Evolutionary conservation across 1,140 invertebrate genomes (phyloP).

Genomic region (Berghia stephanieae): DNA sequence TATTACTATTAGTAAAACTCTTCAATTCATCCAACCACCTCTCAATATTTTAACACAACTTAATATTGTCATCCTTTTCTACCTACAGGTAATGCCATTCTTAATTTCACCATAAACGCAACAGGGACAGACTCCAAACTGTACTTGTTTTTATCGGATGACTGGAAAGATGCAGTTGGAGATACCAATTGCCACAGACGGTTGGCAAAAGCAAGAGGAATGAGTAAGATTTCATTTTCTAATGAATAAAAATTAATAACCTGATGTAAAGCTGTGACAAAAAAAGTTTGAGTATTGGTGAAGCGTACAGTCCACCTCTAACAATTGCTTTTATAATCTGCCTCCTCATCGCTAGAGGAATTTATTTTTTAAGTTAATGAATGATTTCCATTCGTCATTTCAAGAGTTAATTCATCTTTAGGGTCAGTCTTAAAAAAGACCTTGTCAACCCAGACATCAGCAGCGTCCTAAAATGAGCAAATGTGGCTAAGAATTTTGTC

Average conservation of each 20-base stretch:
- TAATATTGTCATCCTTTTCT: slow-evolving; percentile 11
- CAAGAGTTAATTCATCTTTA: too few relatives aligned
- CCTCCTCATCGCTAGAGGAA: background rate
- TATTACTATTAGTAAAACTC: background rate
- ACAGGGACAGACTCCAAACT: slow-evolving; percentile 41
- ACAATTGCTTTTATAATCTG: background rate
- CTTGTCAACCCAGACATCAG: too few relatives aligned
- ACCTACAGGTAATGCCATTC: slow-evolving; percentile 50
- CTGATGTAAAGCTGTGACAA: background rate
- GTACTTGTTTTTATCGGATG: slow-evolving; percentile 53
- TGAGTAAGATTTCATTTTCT: slow-evolving; percentile 36
- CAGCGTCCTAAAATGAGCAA: too few relatives aligned
- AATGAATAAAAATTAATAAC: too few relatives aligned
- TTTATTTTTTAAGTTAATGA: background rate
- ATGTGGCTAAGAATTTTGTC: too few relatives aligned
- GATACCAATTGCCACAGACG: slow-evolving; percentile 65
- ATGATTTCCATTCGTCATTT: background rate
- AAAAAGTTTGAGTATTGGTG: background rate
- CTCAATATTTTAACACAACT: background rate
- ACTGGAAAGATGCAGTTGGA: slow-evolving; percentile 55
- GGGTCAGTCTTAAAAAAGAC: too few relatives aligned
- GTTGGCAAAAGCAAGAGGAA: slow-evolving; percentile 60
- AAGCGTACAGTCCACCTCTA: background rate
- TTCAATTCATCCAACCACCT: background rate
- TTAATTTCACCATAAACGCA: slow-evolving; percentile 50